Evolutionary conservation across 2,888 invertebrate genomes (phyloP), one percentile per base, ranked within the genome.

Genomic region (Mimumesa dahlbomi): DNA sequence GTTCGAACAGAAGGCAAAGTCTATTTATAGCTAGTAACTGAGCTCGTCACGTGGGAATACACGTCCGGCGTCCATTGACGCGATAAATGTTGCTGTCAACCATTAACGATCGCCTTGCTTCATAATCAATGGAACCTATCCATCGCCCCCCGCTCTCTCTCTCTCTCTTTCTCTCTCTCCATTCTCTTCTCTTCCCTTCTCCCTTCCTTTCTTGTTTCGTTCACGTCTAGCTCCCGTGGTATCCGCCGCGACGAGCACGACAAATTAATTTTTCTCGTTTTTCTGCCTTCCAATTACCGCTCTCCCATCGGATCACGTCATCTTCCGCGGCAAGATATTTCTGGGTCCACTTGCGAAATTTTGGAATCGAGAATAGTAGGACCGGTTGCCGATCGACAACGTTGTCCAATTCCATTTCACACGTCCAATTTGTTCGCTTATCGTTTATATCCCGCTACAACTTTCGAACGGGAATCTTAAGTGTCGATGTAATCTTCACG

Each of bases 121-220:
- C 81, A 82, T 84, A 85, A 86, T 87, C 87, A 86, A 87, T 87
- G 85, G 83, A 82, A 80, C 78, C 79, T 81, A 79, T 82, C 77
- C 82, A 71, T 75, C 70, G 73, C 73, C 57, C 50, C 65, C 64
- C 66, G 11, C 43, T 53, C 34, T 48, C 52, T 9, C 29, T 43
- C 34, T 29, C 5, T 29, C 43, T 31, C 36, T 22, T 19, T 36
- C 6, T 31, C 34, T 16, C 31, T 14, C 36, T 16, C 21, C 5
- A 3, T 29, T 25, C 21, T 9, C 6, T 18, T 6, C 34, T 13
- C 14, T 21, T 13, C 25, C 6, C 38, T 29, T 13, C 40, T 19
- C 42, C 21, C 5, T 4, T 29, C 34, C 21, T 9, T 3, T 18
- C 3, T 25, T 13, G n/a, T 21, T 13, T 19, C 6, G 31, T 29